Percentiles rank a stretch among this genome's conserved stretches.
Evolutionary conservation across 2,113 vertebrate species (phyloP).

Genomic region (Paramormyrops kingsleyae): DNA sequence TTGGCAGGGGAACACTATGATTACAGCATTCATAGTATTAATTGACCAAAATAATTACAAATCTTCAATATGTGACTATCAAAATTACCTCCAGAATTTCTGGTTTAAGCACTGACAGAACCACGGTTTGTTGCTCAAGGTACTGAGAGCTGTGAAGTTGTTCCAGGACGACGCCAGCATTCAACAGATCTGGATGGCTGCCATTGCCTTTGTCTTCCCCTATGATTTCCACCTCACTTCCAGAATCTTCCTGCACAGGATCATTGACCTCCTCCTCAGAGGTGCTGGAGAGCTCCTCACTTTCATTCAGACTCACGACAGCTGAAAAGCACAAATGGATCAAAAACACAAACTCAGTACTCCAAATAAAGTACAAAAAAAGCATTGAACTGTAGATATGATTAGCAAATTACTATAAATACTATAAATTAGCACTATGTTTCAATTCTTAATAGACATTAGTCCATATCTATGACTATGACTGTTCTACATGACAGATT

Average conservation of each 20-base stretch:
- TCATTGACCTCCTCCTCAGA: conserved; percentile 43
- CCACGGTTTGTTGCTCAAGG: conserved; percentile 50
- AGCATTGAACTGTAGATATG: background rate
- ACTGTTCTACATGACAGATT: background rate
- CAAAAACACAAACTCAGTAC: background rate
- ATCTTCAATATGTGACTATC: background rate
- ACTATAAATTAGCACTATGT: background rate
- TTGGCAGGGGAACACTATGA: background rate
- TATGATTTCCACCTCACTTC: conserved; percentile 63
- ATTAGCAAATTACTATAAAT: background rate
- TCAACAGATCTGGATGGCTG: conserved; percentile 36
- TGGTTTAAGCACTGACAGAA: conserved; percentile 49
- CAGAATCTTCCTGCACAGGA: conserved; percentile 43
- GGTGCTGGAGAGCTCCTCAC: conserved; percentile 57
- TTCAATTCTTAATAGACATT: background rate
- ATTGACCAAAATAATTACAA: background rate
- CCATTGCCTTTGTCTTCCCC: conserved; percentile 60
- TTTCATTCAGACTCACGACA: conserved; percentile 60
- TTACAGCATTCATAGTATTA: background rate
- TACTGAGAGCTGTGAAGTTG: conserved; percentile 40
- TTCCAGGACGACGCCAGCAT: conserved; percentile 40
- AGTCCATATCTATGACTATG: background rate
- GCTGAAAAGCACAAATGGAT: conserved; percentile 49
- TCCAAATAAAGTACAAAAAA: background rate
- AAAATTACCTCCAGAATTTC: conserved; percentile 47